Evolutionary conservation across 2,113 vertebrate genomes (phyloP).

Genomic region (Rhinoderma darwinii): DNA sequence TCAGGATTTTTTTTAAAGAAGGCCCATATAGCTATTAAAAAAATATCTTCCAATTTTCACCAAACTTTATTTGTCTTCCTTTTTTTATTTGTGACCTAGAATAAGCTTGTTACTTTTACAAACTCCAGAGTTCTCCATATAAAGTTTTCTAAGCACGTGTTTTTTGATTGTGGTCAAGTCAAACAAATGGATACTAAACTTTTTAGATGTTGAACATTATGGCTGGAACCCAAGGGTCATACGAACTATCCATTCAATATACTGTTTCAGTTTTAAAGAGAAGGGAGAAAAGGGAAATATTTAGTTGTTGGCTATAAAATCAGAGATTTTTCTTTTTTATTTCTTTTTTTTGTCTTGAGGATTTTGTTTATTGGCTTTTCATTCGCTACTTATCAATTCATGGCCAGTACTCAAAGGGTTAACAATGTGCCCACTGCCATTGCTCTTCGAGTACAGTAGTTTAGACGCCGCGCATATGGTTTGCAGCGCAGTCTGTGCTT

Average conservation of each 20-base stretch:
- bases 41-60: background rate
- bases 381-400: background rate
- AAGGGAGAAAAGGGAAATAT: background rate
- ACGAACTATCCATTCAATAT: conserved; percentile 16
- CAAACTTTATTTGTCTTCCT: background rate
- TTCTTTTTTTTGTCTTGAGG: background rate
- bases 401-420: background rate
- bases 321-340: background rate
- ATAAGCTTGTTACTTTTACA: conserved; percentile 44
- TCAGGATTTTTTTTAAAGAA: background rate
- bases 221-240: conserved; percentile 31
- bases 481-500: background rate
- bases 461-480: background rate
- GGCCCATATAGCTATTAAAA: background rate
- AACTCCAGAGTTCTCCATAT: conserved; percentile 30
- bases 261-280: background rate
- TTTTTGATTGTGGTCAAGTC: conserved; percentile 8
- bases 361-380: background rate
- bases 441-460: background rate
- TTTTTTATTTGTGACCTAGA: background rate
- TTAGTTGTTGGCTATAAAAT: background rate
- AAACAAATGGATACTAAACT: conserved; percentile 36
- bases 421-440: background rate
- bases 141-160: conserved; percentile 18
- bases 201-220: conserved; percentile 16